Conservation (phyloP, 2,797 vertebrate genomes). For the Denticeps clupeoides region DNA sequence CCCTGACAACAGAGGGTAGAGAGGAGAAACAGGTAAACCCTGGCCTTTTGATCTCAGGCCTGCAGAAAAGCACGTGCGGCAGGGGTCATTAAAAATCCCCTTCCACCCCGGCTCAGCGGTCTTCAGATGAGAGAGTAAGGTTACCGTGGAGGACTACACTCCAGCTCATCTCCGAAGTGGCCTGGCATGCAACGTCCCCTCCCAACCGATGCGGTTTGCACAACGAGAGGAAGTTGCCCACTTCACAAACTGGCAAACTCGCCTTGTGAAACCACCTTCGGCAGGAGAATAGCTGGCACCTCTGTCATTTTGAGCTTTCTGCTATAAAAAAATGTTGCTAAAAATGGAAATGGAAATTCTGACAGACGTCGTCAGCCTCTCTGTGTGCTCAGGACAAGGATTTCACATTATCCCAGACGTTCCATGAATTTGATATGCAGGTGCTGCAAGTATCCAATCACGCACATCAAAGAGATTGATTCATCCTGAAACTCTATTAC, state of each 20-base stretch:
- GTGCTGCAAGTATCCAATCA: conserved; percentile 8
- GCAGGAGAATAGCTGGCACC: too few relatives aligned
- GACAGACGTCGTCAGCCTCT: too few relatives aligned
- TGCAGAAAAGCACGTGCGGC: conserved; percentile 7
- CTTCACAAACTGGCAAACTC: too few relatives aligned
- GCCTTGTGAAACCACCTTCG: too few relatives aligned
- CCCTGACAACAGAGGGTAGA: conserved; percentile 28
- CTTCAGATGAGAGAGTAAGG: conserved; percentile 28
- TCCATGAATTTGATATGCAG: conserved; percentile 5
- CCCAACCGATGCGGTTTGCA: too few relatives aligned
- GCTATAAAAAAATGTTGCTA: too few relatives aligned
- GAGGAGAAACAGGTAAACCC: conserved; percentile 27
- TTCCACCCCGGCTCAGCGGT: conserved; percentile 16
- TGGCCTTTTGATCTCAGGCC: conserved; percentile 33
- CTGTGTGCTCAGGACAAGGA: conserved; percentile 2
- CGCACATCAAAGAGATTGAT: conserved; percentile 13
- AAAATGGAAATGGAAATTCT: too few relatives aligned
- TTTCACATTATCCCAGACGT: background rate
- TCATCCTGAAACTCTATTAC: conserved; percentile 13
- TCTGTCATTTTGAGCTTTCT: too few relatives aligned
- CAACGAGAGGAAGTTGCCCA: too few relatives aligned
- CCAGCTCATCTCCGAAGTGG: too few relatives aligned
- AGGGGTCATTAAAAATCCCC: conserved; percentile 33
- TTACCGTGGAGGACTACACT: too few relatives aligned
- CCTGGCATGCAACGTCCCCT: too few relatives aligned